A percentile compares a stretch with the other conserved stretches of the same genome.
These are phyloP conservation scores for Trypoxylus dichotomus DNA, from an alignment of 1,140 invertebrate genomes.

Conservation along the genomic window DNA sequence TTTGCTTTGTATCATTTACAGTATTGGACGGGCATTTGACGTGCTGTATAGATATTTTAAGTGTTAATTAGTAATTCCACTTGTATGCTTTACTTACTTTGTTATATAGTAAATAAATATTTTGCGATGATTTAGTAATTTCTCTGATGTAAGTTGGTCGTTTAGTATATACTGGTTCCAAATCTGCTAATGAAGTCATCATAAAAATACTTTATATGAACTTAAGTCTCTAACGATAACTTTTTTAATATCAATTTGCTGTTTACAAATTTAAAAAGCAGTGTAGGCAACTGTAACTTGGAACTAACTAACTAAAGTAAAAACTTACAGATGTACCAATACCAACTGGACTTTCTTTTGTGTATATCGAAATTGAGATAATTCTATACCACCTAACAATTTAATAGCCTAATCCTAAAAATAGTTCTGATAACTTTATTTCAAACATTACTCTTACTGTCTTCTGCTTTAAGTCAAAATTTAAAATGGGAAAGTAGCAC, in stretches of 20 bases:
- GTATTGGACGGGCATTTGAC: background rate
- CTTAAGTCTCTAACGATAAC: background rate
- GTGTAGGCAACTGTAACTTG: background rate
- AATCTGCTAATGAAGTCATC: background rate
- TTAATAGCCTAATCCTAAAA: too few relatives aligned
- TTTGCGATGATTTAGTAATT: background rate
- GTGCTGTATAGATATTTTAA: background rate
- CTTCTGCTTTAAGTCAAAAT: too few relatives aligned
- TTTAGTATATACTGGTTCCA: background rate
- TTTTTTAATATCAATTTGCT: background rate
- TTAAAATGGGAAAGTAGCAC: too few relatives aligned
- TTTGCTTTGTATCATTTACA: background rate
- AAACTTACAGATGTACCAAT: too few relatives aligned
- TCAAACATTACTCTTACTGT: too few relatives aligned
- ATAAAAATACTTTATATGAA: background rate
- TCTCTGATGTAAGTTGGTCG: background rate
- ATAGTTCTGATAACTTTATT: too few relatives aligned
- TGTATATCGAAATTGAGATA: too few relatives aligned
- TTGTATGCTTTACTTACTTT: background rate
- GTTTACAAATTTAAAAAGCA: background rate
- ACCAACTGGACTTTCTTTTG: too few relatives aligned
- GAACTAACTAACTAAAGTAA: too few relatives aligned
- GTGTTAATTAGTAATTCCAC: background rate
- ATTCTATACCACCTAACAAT: too few relatives aligned
- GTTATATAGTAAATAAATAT: background rate